Percentiles rank a stretch among this genome's conserved stretches.
These are phyloP conservation scores for Megaustenia siamemsis DNA, from an alignment of 2,888 invertebrate species.

Conservation along the genomic window DNA sequence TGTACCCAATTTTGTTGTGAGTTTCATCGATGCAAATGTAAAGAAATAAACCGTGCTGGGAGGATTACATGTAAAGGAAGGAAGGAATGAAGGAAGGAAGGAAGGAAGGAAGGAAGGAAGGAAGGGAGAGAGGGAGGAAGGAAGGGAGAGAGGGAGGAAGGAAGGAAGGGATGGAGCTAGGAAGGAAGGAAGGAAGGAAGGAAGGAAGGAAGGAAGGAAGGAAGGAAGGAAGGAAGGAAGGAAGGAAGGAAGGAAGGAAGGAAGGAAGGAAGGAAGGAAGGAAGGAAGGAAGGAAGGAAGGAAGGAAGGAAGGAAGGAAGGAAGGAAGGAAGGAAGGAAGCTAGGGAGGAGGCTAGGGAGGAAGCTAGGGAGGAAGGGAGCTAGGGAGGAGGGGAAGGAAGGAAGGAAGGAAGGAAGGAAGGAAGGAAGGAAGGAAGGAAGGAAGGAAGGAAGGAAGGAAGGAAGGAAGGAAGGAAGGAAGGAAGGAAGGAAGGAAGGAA, in stretches of 20 bases:
- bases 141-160: slow-evolving; percentile 7
- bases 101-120: too few species aligned
- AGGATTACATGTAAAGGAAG: too few species aligned
- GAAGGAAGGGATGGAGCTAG: slow-evolving; percentile 1
- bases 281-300: not conserved
- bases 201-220: not conserved
- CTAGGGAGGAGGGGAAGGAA: too few species aligned
- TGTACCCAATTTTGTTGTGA: too few species aligned
- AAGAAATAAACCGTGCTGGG: too few species aligned
- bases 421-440: not conserved
- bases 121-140: not conserved
- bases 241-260: not conserved
- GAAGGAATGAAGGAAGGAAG: not conserved
- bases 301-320: not conserved
- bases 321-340: not conserved
- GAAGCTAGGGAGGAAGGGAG: not conserved
- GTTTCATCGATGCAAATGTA: too few species aligned
- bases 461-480: not conserved
- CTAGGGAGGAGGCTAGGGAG: not conserved
- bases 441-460: not conserved
- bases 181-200: not conserved
- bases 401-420: slow-evolving; percentile 4
- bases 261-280: not conserved
- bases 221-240: not conserved
- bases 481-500: not conserved